Base-by-base conservation (phyloP, 2,113 vertebrate species). In the Blennius ocellaris region DNA sequence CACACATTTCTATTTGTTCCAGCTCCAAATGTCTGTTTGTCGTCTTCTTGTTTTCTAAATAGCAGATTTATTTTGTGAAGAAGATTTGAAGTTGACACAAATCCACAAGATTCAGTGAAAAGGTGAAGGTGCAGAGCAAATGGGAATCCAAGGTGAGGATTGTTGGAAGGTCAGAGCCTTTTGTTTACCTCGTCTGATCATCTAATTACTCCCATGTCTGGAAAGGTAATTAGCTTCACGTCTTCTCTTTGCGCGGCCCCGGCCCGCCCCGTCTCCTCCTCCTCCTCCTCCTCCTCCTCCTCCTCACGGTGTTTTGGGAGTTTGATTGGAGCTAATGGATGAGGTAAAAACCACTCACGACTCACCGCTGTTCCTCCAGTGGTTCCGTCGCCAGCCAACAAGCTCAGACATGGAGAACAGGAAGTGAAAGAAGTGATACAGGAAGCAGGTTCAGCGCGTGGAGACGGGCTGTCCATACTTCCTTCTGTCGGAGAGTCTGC, bases 151-250 rank as follows among this genome's bases (percentile, higher is more conserved):
- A 45, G 64, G 30, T 43, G 16, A 67, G 53, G 59, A 68, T 7
- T 69, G 63, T 49, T 6, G 48, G 30, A 12, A 7, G 16, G 12
- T 55, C 30, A 48, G 64, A 79, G 69, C 57, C 44, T 41, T 50
- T 60, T 75, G 59, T 87, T 80, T 77, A 75, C 76, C 56, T 72
- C 73, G 76, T 30, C 21, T 58, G 63, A 69, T 86, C 51, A 81
- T 77, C 68, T 69, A 48, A 84, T 78, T 83, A 76, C 66, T 80
- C 40, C 14, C 54, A 78, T 58, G 65, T 67, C 55, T 58, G 64
- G 7, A 61, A 76, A 83, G 81, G 69, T 58, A 76, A 85, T 78
- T 78, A 62, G 10, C 56, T 59, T 69, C 58, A 54, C 62, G 63
- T 66, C 52, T 73, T 45, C 41, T 41, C 43, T 71, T 30, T 30